Percentiles rank a stretch among this genome's conserved stretches.
These are phyloP conservation scores for Piprites chloris DNA, from an alignment of 2,113 vertebrate genomes.

Conservation along the genomic window DNA sequence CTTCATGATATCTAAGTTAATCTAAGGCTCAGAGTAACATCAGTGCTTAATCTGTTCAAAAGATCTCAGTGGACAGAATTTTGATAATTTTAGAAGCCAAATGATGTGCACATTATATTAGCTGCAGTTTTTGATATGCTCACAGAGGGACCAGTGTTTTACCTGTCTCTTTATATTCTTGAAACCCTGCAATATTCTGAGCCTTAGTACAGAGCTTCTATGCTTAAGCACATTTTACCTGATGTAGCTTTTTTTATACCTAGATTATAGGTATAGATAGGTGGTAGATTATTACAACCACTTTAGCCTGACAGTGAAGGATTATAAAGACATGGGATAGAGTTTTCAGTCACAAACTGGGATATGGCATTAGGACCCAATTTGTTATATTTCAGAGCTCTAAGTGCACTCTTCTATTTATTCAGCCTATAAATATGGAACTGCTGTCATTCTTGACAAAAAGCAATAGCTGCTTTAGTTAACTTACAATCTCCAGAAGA, in stretches of 20 bases:
- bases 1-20: not conserved
- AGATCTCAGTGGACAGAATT: not conserved
- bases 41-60: not conserved
- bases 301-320: too few species aligned
- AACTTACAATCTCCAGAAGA: not conserved
- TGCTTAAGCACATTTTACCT: not conserved
- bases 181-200: not conserved
- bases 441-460: not conserved
- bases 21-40: not conserved
- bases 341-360: not conserved
- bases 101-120: not conserved
- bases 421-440: conserved; percentile 14
- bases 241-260: not conserved
- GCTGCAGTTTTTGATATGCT: not conserved
- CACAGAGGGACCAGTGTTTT: not conserved
- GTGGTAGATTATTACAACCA: not conserved
- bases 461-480: not conserved
- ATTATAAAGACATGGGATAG: not conserved
- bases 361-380: not conserved
- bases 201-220: not conserved
- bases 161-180: not conserved
- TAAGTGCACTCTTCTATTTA: not conserved
- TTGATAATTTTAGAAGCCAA: not conserved
- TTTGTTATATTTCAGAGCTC: not conserved
- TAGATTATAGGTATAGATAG: too few species aligned